Conservation (phyloP, 2,113 vertebrate genomes). For the Leptobrachium leishanense region DNA sequence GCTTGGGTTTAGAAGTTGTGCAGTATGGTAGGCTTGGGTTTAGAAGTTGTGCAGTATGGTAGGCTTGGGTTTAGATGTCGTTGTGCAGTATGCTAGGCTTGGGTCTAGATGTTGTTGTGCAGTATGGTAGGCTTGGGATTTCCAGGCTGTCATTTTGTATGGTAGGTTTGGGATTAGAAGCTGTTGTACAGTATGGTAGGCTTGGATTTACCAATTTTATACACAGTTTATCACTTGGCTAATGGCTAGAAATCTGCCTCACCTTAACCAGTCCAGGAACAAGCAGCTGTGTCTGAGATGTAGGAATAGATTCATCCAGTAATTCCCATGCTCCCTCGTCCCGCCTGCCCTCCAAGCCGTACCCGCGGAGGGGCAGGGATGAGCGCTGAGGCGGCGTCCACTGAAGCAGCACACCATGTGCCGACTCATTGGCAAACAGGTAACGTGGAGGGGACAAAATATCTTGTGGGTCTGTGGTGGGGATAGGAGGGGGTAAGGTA, state of each 20-base stretch:
- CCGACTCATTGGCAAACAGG: conserved; percentile 77
- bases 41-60: too few species aligned
- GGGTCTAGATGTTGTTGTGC: too few species aligned
- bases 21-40: too few species aligned
- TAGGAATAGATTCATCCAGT: conserved; percentile 73
- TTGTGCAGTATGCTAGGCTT: too few species aligned
- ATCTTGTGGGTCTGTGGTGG: conserved; percentile 57
- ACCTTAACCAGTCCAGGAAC: conserved; percentile 89
- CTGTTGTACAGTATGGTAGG: too few species aligned
- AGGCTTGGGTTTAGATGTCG: too few species aligned
- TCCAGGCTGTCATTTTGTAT: too few species aligned
- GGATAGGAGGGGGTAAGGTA: conserved; percentile 67
- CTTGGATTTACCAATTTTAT: too few species aligned
- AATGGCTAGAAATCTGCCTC: not conserved
- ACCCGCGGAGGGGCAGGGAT: conserved; percentile 73
- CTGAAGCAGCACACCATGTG: conserved; percentile 75
- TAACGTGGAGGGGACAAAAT: conserved; percentile 74
- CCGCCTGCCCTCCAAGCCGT: conserved; percentile 80
- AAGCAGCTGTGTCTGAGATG: conserved; percentile 76
- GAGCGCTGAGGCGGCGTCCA: conserved; percentile 76
- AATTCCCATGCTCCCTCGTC: conserved; percentile 81
- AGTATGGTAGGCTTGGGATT: too few species aligned
- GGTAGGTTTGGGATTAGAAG: too few species aligned
- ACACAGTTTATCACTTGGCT: too few species aligned
- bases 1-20: too few species aligned